Base-by-base conservation (phyloP, 37 sponge, comb jelly and placozoan genomes). In the Hormiphora californensis region DNA sequence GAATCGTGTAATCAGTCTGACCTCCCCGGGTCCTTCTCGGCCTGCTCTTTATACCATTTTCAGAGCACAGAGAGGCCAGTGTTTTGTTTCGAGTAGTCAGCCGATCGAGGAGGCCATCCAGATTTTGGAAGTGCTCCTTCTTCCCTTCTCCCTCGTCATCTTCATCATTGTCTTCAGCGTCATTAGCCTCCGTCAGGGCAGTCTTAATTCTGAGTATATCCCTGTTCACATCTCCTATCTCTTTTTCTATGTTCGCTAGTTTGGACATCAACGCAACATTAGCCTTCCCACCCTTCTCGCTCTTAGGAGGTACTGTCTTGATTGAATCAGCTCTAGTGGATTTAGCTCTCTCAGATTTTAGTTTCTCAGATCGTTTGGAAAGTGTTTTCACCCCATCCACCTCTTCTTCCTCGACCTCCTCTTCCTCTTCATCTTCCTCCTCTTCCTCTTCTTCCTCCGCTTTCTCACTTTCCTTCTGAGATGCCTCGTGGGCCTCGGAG, bases 31-130 rank as follows among this genome's bases (percentile, higher is more conserved):
- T 43, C 35, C 43, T 73, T 2, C 81, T 39, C 21, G 81, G 36
- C 27, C 81, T 39, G 38, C 81, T 73, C 44, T 73, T 73, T 3
- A 73, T 46, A 5, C 81, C 81, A n/a, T 73, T 73, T 7, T 73
- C 81, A 41, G 81, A 43, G 25, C 81, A 73, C 21, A 73, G 81
- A 43, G 40, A 46, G 46, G 35, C 21, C 28, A 73, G 44, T 19
- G 38, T 33, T 28, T 33, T 73, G 81, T 73, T 73, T 17, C 43
- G 40, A 7, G 35, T 22, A 41, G 81, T 3, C 23, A 73, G 81
- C n/a, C 81, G 35, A 30, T 73, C 81, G 7, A 73, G 21, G 28
- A 73, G 46, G 17, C 43, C 43, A 7, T 73, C 38, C 25, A 73
- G 46, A 17, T 40, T 33, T 19, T 73, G 39, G 23, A 43, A 73